These are phyloP conservation scores for Geotrypetes seraphini DNA, from an alignment of 2,797 vertebrate genomes.

Conservation along the genomic window DNA sequence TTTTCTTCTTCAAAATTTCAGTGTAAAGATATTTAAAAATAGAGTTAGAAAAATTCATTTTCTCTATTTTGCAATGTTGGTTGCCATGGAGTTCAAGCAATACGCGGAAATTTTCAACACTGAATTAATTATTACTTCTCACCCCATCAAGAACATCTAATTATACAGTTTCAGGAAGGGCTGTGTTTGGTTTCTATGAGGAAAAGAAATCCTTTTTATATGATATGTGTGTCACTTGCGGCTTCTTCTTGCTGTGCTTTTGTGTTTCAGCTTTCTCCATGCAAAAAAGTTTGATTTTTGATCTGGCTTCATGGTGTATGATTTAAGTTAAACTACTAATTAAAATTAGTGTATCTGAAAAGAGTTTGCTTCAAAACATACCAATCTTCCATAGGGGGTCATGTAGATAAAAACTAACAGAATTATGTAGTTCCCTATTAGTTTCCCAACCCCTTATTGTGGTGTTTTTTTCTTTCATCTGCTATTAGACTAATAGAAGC, in stretches of 20 bases:
- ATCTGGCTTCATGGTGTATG: background rate
- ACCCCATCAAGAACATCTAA: constrained; percentile 63
- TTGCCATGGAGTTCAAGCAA: constrained; percentile 70
- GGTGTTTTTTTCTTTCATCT: no score
- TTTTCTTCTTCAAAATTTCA: constrained; percentile 39
- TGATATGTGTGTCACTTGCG: constrained; percentile 4
- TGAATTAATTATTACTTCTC: constrained; percentile 73
- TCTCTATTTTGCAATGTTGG: constrained; percentile 47
- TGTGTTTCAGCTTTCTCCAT: background rate
- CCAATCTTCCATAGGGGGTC: no score
- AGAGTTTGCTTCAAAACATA: no score
- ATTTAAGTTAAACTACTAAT: background rate
- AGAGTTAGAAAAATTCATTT: constrained; percentile 52
- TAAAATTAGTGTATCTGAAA: background rate
- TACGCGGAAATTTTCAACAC: constrained; percentile 69
- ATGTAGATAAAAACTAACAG: no score
- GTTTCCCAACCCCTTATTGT: no score
- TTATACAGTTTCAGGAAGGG: constrained; percentile 63
- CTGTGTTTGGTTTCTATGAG: constrained; percentile 36
- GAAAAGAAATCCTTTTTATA: constrained; percentile 20
- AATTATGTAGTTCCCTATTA: no score
- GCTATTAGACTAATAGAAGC: no score
- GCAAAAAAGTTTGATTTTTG: constrained; percentile 16
- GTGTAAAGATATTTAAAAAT: constrained; percentile 55
- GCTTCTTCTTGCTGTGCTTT: constrained; percentile 10